A percentile compares a stretch with the other conserved stretches of the same genome.
Conservation (phyloP, 2,797 vertebrate species). For the Cottoperca gobio region DNA sequence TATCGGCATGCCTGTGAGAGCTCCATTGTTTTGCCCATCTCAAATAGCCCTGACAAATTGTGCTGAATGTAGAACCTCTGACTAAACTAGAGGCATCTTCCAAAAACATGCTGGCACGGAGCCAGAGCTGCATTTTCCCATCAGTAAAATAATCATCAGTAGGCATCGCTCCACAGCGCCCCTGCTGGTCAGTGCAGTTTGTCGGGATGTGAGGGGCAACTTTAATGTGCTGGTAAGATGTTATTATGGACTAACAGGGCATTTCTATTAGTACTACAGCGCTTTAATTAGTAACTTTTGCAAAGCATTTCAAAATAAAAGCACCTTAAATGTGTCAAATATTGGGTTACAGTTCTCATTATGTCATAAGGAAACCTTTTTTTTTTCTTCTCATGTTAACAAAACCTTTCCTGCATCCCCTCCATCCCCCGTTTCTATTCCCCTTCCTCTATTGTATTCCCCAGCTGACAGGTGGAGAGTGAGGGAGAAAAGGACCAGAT, state of each 20-base stretch:
- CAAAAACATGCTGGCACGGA: slow-evolving; percentile 54
- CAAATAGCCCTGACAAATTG: slow-evolving; percentile 65
- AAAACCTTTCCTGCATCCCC: slow-evolving; percentile 21
- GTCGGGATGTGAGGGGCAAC: not conserved
- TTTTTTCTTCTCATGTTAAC: not conserved
- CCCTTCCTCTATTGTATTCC: slow-evolving; percentile 35
- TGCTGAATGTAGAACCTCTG: slow-evolving; percentile 59
- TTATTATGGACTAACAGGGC: not conserved
- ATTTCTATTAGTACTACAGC: not conserved
- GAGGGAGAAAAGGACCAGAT: slow-evolving; percentile 42
- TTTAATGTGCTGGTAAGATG: not conserved
- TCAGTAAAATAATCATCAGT: slow-evolving; percentile 19
- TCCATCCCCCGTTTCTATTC: slow-evolving; percentile 32
- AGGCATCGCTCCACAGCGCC: slow-evolving; percentile 10
- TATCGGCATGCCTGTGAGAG: slow-evolving; percentile 42
- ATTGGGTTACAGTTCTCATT: not conserved
- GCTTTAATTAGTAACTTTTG: not conserved
- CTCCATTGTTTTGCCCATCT: slow-evolving; percentile 50
- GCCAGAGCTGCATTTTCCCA: slow-evolving; percentile 66
- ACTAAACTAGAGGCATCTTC: slow-evolving; percentile 63
- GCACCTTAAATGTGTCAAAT: not conserved
- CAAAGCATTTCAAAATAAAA: slow-evolving; percentile 10
- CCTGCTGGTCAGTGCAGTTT: not conserved
- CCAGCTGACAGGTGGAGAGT: slow-evolving; percentile 69
- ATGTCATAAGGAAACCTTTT: slow-evolving; percentile 10